Evolutionary conservation across 2,888 invertebrate genomes (phyloP), one percentile per base, ranked within the genome.

Genomic region (Zygaena filipendulae): DNA sequence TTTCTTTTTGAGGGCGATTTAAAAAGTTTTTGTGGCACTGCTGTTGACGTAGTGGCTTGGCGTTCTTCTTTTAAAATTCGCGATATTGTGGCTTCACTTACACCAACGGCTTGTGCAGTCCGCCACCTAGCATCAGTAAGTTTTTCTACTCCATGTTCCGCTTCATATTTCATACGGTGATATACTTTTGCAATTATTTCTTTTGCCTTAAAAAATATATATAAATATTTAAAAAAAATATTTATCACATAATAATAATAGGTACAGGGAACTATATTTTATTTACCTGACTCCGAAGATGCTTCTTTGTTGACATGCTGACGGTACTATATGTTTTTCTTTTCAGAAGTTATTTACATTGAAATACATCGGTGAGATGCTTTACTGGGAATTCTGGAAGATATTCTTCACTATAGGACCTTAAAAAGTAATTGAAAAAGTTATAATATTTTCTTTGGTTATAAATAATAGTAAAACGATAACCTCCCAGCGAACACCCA

Each of bases 141-240:
- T 18, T 18, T 18, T 23, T 30, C 22, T 7, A 37, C 37, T 22
- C 37, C 33, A 32, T 32, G 29, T 30, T 32, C 21, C 8, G 34
- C 37, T 27, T 37, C 32, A 21, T 34, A 32, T 26, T 32, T 34
- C 30, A 32, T 30, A 21, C 23, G 24, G 12, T 34, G 32, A 24
- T 32, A 34, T 8, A 33, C 31, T 22, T 31, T 33, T 8, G 33
- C 36, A 13, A 27, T 31, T 10, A 36, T 23, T 7, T 11, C 9
- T 23, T 23, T 9, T 11, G n/a, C n/a, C n/a, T 9, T 9, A 20
- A 20, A 3, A 7, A 20, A 20, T 9, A 20, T 10, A 20, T 9
- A 20, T 9, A 7, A n/a, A n/a, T n/a, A n/a, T n/a, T n/a, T n/a
- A n/a, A n/a, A n/a, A n/a, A n/a, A n/a, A n/a, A n/a, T n/a, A n/a